phyloP scores from a whole-genome alignment of 2,888 invertebrate genomes.

The Brenthis daphne region DNA sequence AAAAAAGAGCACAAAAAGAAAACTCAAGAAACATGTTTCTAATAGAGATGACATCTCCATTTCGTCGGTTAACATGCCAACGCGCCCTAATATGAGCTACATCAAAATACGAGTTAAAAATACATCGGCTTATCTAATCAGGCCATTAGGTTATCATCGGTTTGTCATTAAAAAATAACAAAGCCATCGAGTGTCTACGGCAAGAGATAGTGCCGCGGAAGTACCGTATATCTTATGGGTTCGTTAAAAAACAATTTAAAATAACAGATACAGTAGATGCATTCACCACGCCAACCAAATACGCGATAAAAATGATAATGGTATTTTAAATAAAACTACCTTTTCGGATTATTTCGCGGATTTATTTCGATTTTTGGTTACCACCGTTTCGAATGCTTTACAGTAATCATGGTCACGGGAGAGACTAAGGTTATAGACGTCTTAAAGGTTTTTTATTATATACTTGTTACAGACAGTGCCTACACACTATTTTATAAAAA shows the following conservation, averaged over 20 bases:
- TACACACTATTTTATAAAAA: no score
- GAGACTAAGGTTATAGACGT: no score
- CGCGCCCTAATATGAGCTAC: slow-evolving; percentile 6
- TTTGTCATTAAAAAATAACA: slow-evolving; percentile 28
- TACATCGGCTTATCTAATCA: slow-evolving; percentile 34
- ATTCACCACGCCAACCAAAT: not conserved
- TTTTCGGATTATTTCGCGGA: no score
- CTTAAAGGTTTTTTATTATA: no score
- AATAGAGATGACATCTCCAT: not conserved
- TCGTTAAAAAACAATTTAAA: slow-evolving; percentile 18
- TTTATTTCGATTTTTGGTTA: no score
- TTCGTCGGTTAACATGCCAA: slow-evolving; percentile 17
- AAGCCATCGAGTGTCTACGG: slow-evolving; percentile 5
- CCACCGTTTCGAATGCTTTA: no score
- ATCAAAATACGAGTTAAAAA: slow-evolving; percentile 34
- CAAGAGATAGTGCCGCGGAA: slow-evolving; percentile 20
- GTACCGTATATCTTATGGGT: slow-evolving; percentile 8
- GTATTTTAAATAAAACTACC: no score
- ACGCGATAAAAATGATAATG: no score
- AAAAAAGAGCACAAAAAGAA: not conserved
- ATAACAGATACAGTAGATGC: not conserved
- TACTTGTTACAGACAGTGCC: no score
- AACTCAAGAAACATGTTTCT: no score
- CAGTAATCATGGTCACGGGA: no score
- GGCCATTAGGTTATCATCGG: slow-evolving; percentile 39